Evolutionary conservation across 2,113 vertebrate species (phyloP).

Genomic region (Etheostoma spectabile): DNA sequence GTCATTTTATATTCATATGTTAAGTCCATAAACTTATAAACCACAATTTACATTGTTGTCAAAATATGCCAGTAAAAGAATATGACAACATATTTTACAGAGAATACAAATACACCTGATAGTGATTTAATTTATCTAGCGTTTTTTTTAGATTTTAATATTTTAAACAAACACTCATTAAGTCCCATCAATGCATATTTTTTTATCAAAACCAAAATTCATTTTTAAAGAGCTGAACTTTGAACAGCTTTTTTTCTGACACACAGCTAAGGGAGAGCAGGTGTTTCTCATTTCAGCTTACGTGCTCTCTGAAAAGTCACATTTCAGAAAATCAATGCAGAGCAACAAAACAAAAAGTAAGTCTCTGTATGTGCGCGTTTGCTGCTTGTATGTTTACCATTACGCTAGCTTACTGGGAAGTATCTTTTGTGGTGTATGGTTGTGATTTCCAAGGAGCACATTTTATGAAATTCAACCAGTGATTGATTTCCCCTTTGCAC

Average conservation of each 20-base stretch:
- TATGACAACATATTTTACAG: neutral
- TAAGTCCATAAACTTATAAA: neutral
- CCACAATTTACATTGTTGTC: no score
- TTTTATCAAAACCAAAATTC: neutral
- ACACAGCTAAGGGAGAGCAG: neutral
- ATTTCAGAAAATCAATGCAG: conserved; percentile 5
- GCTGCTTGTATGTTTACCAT: conserved; percentile 27
- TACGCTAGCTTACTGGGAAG: neutral
- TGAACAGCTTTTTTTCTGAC: neutral
- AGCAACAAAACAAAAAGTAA: neutral
- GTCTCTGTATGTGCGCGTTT: neutral
- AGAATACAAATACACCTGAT: neutral
- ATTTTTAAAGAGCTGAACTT: neutral
- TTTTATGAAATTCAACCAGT: conserved; percentile 46
- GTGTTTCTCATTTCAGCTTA: neutral
- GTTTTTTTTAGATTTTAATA: neutral
- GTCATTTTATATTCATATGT: neutral
- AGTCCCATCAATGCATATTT: neutral
- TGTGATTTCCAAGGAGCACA: conserved; percentile 58
- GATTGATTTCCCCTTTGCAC: conserved; percentile 66
- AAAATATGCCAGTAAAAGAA: neutral
- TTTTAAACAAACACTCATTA: neutral
- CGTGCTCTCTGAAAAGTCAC: conserved; percentile 12
- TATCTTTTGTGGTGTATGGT: conserved; percentile 47
- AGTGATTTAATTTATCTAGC: neutral